These are phyloP conservation scores for Machimus atricapillus DNA, from an alignment of 2,888 invertebrate genomes.

Conservation along the genomic window DNA sequence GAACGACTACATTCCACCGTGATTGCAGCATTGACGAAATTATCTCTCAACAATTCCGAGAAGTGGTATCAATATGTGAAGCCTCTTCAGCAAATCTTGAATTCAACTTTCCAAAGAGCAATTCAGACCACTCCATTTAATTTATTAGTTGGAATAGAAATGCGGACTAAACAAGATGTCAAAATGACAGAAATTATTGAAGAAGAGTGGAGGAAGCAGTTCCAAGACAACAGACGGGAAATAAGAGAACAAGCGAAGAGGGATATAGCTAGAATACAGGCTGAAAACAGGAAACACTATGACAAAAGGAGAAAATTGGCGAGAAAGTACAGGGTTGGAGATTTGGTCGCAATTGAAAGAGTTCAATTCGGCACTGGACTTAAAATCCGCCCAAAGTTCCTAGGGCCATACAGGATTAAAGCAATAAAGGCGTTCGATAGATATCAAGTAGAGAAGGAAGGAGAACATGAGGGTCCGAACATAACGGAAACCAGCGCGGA, in stretches of 20 bases:
- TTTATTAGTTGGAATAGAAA: conserved; percentile 49
- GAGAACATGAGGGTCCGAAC: neutral
- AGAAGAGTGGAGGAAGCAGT: neutral
- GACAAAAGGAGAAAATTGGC: neutral
- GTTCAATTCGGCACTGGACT: neutral
- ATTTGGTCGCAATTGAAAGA: neutral
- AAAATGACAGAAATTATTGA: neutral
- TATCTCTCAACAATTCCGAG: conserved; percentile 40
- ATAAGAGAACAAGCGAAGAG: neutral
- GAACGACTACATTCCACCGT: neutral
- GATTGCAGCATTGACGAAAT: conserved; percentile 25
- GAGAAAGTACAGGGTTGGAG: neutral
- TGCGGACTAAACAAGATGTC: neutral
- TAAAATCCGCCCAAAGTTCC: neutral
- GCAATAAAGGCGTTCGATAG: neutral
- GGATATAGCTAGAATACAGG: neutral
- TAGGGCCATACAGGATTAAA: neutral
- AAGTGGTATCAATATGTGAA: conserved; percentile 53
- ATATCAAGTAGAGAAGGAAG: neutral
- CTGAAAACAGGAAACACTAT: neutral
- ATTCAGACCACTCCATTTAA: conserved; percentile 49
- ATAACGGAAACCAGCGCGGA: neutral
- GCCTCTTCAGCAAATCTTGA: conserved; percentile 48
- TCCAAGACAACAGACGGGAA: neutral
- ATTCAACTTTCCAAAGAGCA: conserved; percentile 48